Evolutionary conservation across 2,113 vertebrate genomes (phyloP).

Genomic region (Crotalus tigris): DNA sequence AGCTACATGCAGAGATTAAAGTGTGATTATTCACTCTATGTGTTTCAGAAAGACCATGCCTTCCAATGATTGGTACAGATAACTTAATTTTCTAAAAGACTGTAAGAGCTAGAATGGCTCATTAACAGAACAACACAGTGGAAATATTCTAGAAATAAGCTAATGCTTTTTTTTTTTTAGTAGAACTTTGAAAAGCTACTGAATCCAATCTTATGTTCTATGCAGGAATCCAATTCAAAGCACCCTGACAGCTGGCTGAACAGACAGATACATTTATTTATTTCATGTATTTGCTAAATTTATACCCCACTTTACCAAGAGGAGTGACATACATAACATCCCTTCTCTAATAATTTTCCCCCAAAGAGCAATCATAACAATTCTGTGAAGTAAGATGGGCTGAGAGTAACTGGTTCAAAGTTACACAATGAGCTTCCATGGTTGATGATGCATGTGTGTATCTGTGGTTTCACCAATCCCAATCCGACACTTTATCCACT

Average conservation of each 20-base stretch:
- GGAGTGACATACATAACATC: background rate
- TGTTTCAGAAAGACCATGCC: background rate
- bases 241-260: background rate
- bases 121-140: background rate
- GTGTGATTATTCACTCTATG: background rate
- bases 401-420: background rate
- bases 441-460: background rate
- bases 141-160: background rate
- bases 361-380: background rate
- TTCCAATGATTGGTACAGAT: constrained; percentile 4
- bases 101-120: constrained; percentile 2
- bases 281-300: background rate
- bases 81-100: background rate
- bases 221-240: background rate
- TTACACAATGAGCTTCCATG: background rate
- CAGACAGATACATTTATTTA: background rate
- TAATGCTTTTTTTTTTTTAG: background rate
- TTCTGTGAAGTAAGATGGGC: background rate
- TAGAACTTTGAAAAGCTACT: background rate
- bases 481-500: background rate
- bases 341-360: background rate
- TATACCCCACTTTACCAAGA: background rate
- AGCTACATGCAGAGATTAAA: background rate
- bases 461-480: background rate
- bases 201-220: background rate